Percentiles rank a stretch among this genome's conserved stretches.
Evolutionary conservation across 2,113 vertebrate species (phyloP).

Genomic region (Arenaria interpres): DNA sequence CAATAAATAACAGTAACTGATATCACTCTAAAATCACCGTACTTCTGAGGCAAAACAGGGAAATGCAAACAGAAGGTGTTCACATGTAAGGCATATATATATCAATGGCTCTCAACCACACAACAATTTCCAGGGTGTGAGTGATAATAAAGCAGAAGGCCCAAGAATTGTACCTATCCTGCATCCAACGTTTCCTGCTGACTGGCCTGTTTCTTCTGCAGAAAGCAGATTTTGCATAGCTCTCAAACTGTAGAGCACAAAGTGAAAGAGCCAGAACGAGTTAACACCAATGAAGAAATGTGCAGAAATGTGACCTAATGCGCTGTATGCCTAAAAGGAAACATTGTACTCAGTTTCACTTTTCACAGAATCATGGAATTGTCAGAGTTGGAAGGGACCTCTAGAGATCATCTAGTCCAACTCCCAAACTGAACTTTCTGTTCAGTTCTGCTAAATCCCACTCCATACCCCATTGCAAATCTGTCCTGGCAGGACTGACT

Average conservation of each 20-base stretch:
- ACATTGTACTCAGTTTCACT: not conserved
- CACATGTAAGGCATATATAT: accelerated
- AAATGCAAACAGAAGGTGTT: not conserved
- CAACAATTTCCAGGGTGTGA: not conserved
- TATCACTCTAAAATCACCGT: not conserved
- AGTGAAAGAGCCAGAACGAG: not conserved
- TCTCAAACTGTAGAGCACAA: not conserved
- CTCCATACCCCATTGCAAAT: not conserved
- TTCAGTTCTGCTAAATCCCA: not conserved
- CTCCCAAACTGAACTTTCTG: not conserved
- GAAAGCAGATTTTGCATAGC: not conserved
- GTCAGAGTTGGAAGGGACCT: too few species aligned
- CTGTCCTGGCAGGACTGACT: not conserved
- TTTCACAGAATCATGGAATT: too few species aligned
- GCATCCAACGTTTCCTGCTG: not conserved
- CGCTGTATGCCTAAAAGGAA: not conserved
- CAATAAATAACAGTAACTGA: not conserved
- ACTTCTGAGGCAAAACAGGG: not conserved
- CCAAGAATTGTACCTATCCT: not conserved
- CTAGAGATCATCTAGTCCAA: too few species aligned
- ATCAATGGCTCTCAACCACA: not conserved
- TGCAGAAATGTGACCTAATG: not conserved
- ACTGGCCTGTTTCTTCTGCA: not conserved
- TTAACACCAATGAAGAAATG: not conserved
- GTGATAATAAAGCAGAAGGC: not conserved